Conservation (phyloP, 2,797 vertebrate species). For the Acropternis orthonyx region DNA sequence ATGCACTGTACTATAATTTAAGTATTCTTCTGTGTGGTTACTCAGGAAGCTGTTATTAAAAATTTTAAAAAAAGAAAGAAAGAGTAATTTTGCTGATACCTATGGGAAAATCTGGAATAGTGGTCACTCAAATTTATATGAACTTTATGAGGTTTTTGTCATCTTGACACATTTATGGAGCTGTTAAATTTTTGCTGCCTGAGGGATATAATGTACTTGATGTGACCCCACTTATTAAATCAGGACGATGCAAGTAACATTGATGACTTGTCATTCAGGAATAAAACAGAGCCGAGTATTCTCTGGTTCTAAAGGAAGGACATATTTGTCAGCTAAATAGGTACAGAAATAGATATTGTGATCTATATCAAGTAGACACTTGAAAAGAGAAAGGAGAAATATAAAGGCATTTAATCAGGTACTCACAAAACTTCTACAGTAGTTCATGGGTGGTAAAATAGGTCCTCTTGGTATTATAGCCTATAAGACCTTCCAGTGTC, state of each 20-base stretch:
- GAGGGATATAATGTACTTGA: constrained; percentile 65
- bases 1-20: constrained; percentile 27
- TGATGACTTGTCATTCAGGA: constrained; percentile 55
- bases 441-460: not conserved
- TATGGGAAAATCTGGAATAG: constrained; percentile 59
- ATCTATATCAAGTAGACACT: not conserved
- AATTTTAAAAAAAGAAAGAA: not conserved
- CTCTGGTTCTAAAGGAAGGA: constrained; percentile 9
- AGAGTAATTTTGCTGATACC: not conserved
- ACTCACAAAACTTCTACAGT: not conserved
- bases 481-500: not conserved
- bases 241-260: constrained; percentile 8
- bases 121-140: constrained; percentile 71
- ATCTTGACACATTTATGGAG: constrained; percentile 73
- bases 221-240: constrained; percentile 65
- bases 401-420: not conserved
- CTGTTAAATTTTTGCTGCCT: constrained; percentile 70
- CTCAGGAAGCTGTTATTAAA: constrained; percentile 57
- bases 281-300: not conserved
- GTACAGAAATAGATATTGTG: not conserved
- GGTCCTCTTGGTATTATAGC: not conserved
- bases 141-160: constrained; percentile 71
- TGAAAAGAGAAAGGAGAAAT: not conserved
- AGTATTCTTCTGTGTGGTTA: constrained; percentile 2
- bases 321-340: not conserved